Conservation (phyloP, 2,888 invertebrate species). For the Hermaeophaga mercurialis region DNA sequence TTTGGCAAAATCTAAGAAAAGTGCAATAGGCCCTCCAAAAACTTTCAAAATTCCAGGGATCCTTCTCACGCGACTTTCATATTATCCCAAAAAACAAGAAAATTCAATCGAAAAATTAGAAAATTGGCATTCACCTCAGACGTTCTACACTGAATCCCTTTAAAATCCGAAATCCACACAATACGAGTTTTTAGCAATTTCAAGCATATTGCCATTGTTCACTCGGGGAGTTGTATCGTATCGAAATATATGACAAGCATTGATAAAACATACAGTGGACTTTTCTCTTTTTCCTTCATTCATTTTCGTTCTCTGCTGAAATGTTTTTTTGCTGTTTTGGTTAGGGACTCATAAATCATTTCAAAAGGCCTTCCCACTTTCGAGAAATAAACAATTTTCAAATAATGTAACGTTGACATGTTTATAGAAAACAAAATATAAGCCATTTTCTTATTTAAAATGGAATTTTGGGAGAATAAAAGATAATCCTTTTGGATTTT, state of each 20-base stretch:
- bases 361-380: neutral
- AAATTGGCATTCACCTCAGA: neutral
- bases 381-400: neutral
- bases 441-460: too few species aligned
- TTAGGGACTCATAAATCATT: neutral
- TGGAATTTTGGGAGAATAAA: too few species aligned
- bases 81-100: too few species aligned
- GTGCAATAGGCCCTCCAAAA: too few species aligned
- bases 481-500: too few species aligned
- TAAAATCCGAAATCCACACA: neutral
- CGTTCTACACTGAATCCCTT: neutral
- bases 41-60: too few species aligned
- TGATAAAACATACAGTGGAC: neutral
- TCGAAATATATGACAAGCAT: conserved; percentile 4
- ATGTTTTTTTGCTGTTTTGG: neutral
- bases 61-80: too few species aligned
- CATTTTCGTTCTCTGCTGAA: neutral
- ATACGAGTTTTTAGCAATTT: neutral
- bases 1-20: too few species aligned
- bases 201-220: conserved; percentile 7
- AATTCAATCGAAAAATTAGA: neutral
- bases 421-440: too few species aligned
- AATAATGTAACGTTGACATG: neutral
- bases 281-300: neutral
- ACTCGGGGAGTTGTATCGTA: conserved; percentile 4